Conservation (phyloP, 2,113 vertebrate species). For the Axis porcinus region DNA sequence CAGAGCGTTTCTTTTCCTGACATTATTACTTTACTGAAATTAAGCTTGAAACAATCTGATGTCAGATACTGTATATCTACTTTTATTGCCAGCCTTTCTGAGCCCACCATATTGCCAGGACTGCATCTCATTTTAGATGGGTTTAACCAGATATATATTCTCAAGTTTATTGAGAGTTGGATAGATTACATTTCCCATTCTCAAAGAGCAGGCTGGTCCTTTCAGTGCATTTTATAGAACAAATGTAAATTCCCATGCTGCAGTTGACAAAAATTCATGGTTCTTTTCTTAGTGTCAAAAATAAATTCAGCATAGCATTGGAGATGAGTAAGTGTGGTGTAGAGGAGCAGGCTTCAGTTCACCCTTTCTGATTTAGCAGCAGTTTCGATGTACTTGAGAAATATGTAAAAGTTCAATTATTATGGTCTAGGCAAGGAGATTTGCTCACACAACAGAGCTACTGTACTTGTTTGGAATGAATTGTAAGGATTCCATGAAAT, state of each 20-base stretch:
- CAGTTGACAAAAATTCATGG: conserved; percentile 80
- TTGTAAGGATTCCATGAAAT: conserved; percentile 68
- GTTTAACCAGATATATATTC: conserved; percentile 84
- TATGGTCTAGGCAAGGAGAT: conserved; percentile 73
- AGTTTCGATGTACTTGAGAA: conserved; percentile 72
- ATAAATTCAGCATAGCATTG: conserved; percentile 78
- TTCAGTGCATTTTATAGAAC: conserved; percentile 76
- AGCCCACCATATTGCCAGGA: conserved; percentile 81
- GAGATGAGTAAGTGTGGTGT: conserved; percentile 72
- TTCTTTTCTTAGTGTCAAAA: conserved; percentile 68
- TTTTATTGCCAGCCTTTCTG: conserved; percentile 85
- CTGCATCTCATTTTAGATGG: conserved; percentile 86
- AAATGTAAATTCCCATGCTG: conserved; percentile 78
- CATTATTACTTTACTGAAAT: conserved; percentile 88
- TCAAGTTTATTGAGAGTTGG: conserved; percentile 84
- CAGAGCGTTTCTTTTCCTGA: conserved; percentile 82
- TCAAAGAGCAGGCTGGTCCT: conserved; percentile 72
- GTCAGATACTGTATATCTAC: conserved; percentile 87
- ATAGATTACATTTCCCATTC: conserved; percentile 81
- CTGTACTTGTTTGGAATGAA: conserved; percentile 62
- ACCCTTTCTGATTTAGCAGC: conserved; percentile 74
- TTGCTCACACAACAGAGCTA: conserved; percentile 72
- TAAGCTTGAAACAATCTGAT: conserved; percentile 87
- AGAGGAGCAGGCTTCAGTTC: conserved; percentile 61
- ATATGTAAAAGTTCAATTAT: conserved; percentile 78